phyloP scores from a whole-genome alignment of 2,113 vertebrate species.

The Xiphorhynchus elegans region DNA sequence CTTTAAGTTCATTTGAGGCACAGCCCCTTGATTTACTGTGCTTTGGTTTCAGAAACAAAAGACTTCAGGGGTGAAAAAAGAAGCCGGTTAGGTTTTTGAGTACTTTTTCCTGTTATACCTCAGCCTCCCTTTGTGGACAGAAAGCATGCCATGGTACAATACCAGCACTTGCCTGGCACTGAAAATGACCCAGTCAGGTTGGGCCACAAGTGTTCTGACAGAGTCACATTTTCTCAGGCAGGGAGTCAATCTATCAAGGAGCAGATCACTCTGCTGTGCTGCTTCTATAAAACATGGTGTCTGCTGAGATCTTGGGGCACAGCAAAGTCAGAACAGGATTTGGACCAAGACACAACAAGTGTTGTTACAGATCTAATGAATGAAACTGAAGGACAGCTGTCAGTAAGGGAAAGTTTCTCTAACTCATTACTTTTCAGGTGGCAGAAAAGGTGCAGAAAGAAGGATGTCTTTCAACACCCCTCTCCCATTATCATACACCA shows the following conservation, averaged over 20 bases:
- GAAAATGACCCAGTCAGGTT: background rate
- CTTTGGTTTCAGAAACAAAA: slow-evolving; percentile 33
- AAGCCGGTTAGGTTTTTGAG: background rate
- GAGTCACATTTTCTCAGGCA: background rate
- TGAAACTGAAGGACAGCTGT: background rate
- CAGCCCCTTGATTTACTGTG: slow-evolving; percentile 52
- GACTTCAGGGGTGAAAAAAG: background rate
- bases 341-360: background rate
- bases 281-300: background rate
- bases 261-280: background rate
- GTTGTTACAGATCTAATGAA: background rate
- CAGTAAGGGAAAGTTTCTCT: background rate
- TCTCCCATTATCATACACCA: background rate
- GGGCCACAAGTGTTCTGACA: background rate
- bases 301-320: background rate
- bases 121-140: background rate
- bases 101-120: background rate
- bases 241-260: background rate
- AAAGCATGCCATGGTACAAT: background rate
- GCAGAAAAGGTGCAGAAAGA: background rate
- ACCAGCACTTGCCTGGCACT: background rate
- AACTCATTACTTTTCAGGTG: background rate
- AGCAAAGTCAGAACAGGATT: background rate
- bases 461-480: background rate
- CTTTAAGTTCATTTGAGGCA: slow-evolving; percentile 29